These are phyloP conservation scores for Pseudomyrmex pallidus DNA, from an alignment of 1,140 invertebrate species.

Conservation along the genomic window DNA sequence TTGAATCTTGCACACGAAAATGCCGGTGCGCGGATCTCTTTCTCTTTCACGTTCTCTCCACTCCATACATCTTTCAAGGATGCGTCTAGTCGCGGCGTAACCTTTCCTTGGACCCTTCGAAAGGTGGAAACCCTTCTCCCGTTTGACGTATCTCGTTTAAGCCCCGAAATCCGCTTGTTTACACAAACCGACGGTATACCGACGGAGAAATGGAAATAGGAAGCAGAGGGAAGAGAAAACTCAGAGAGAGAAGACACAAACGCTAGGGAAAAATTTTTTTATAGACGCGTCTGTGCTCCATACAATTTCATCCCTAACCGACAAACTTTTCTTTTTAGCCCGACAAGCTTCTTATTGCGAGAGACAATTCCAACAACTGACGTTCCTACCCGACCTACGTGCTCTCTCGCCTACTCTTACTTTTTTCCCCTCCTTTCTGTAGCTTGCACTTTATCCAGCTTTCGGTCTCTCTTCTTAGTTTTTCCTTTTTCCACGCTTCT, in stretches of 20 bases:
- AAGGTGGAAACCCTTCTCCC: constrained; percentile 46
- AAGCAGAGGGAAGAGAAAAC: background rate
- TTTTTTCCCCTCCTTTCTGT: constrained; percentile 16
- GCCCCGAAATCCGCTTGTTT: constrained; percentile 77
- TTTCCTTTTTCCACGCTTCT: constrained; percentile 12
- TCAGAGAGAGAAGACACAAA: constrained; percentile 27
- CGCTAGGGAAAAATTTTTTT: constrained; percentile 68
- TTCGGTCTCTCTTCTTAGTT: constrained; percentile 18
- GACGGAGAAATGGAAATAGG: constrained; percentile 25
- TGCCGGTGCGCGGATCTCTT: constrained; percentile 24
- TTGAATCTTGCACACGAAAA: constrained; percentile 52
- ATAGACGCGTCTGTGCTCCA: constrained; percentile 66
- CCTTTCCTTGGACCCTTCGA: constrained; percentile 61
- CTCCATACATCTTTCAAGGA: constrained; percentile 27
- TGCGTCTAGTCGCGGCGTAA: constrained; percentile 12
- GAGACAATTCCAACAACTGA: constrained; percentile 75
- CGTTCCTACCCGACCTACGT: constrained; percentile 56
- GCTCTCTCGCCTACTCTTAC: constrained; percentile 26
- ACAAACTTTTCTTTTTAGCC: constrained; percentile 77
- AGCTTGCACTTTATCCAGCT: constrained; percentile 50
- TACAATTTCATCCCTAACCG: constrained; percentile 75
- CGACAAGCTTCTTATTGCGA: constrained; percentile 77
- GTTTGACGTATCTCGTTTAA: constrained; percentile 75
- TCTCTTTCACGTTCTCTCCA: background rate
- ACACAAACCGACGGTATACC: constrained; percentile 73